phyloP scores from a whole-genome alignment of 2,113 vertebrate genomes.

The Galbula dea region DNA sequence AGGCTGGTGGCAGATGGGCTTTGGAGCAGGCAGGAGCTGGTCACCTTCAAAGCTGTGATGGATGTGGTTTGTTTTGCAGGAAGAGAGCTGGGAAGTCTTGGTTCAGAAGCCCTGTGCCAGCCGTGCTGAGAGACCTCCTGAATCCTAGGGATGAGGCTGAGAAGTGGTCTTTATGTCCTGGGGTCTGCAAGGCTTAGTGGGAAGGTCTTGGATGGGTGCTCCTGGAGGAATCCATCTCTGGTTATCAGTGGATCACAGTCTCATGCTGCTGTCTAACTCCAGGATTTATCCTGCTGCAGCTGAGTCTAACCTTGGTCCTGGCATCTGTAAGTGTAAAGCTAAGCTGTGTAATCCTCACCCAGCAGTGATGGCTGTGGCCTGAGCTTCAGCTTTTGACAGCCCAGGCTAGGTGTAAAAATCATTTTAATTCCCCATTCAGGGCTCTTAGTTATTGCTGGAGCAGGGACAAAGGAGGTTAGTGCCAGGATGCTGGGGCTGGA shows the following conservation, averaged over 20 bases:
- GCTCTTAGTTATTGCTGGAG: background rate
- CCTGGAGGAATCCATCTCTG: background rate
- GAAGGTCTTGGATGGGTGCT: accelerated
- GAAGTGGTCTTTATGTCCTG: accelerated
- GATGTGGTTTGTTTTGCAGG: accelerated
- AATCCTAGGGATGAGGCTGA: background rate
- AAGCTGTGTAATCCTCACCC: slow-evolving; percentile 12
- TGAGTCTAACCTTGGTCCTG: background rate
- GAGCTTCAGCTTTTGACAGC: background rate
- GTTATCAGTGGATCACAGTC: background rate
- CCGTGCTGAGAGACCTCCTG: accelerated
- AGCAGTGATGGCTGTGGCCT: background rate
- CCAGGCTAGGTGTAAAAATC: background rate
- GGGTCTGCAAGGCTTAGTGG: accelerated
- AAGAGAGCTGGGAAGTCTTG: background rate
- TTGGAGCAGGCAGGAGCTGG: background rate
- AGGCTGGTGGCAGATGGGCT: background rate
- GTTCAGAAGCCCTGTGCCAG: background rate
- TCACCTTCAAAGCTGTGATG: accelerated
- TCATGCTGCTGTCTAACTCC: background rate
- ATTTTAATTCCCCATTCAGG: background rate
- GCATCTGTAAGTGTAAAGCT: background rate
- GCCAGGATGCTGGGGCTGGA: background rate
- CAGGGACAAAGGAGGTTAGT: background rate
- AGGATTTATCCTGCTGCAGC: background rate